Base-by-base conservation (phyloP, 1,140 invertebrate species). In the Hyphantria cunea region DNA sequence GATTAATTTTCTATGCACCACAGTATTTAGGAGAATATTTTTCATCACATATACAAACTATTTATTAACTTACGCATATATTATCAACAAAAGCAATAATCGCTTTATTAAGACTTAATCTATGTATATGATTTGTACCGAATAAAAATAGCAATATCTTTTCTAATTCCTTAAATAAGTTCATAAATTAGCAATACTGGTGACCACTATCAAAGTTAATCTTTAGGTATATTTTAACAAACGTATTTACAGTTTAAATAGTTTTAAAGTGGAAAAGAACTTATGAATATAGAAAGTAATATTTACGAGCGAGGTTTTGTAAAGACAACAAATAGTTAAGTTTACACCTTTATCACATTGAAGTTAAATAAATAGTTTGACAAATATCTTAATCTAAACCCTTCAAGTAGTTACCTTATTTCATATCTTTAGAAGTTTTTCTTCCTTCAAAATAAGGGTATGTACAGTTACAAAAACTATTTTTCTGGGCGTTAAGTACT, bases 281-380 rank as follows among this genome's bases (percentile, higher is more conserved):
- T 58, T 33, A 49, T 56, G 17, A 37, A 33, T 55, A 34, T 55
- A 15, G 42, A 48, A 58, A 39, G 11, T 37, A 58, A 58, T 37
- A 44, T 39, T 58, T 41, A 52, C 10, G 52, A 65, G 63, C 63
- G 68, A 70, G 68, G 68, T 66, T 66, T 68, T 54, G 50, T 55
- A 34, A 64, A 62, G 50, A 47, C 33, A 54, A 56, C 53, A 55
- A 55, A 66, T 56, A 37, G 62, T 56, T 69, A 68, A 68, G 66
- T 66, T 69, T 72, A 72, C 66, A 60, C 50, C 48, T 59, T 60
- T 70, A 66, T 70, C 68, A 70, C 68, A 70, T 62, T 10, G 14
- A 55, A 25, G 15, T 52, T 64, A 55, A 49, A 41, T 17, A 41
- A 17, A 55, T 33, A 47, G 0, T 48, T 33, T 31, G 51, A 64